A percentile compares a stretch with the other conserved stretches of the same genome.
Conservation (phyloP, 2,797 vertebrate genomes). For the Limosa lapponica region DNA sequence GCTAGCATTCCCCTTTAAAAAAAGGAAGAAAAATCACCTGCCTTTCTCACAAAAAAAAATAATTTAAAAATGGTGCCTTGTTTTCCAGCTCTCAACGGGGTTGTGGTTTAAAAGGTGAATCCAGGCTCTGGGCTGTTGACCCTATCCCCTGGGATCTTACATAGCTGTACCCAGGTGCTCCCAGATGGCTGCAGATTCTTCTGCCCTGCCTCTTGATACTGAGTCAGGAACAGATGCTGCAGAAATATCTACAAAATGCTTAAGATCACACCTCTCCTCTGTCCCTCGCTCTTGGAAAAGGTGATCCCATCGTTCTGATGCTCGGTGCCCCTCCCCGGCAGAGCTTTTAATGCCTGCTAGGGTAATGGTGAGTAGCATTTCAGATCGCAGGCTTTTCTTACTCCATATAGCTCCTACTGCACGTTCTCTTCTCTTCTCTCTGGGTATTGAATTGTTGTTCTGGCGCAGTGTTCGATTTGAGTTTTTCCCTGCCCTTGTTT, state of each 20-base stretch:
- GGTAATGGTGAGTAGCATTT: neutral
- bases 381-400: neutral
- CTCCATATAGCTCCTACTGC: neutral
- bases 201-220: neutral
- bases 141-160: neutral
- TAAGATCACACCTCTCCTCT: neutral
- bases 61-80: neutral
- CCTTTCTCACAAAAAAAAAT: neutral
- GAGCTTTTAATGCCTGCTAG: neutral
- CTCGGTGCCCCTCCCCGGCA: neutral
- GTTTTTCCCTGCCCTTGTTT: neutral
- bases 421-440: neutral
- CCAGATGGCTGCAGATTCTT: neutral
- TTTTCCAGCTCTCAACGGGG: neutral
- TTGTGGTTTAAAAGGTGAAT: neutral
- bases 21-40: neutral
- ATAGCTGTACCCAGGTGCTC: neutral
- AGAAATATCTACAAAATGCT: neutral
- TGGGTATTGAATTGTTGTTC: neutral
- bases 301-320: rapidly evolving
- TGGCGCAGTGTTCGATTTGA: neutral
- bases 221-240: neutral
- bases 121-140: neutral
- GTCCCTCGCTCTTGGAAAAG: neutral
- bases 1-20: neutral